Evolutionary conservation across 23 tunicate species (phyloP).

Genomic region (Styela plicata): DNA sequence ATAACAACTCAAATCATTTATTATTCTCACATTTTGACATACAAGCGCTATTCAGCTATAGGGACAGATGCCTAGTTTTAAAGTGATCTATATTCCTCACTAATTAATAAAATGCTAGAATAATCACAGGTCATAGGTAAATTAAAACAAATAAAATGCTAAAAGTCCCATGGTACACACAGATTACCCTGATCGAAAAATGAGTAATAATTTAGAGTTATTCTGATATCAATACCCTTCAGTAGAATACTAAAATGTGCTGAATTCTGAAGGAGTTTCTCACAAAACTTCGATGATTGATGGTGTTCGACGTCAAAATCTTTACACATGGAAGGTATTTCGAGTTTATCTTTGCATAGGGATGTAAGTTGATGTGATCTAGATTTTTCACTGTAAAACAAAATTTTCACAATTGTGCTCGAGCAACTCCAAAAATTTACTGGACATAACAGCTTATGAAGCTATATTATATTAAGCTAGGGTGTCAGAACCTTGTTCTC

Average conservation of each 20-base stretch:
- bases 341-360: constrained; percentile 11
- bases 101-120: too few relatives aligned
- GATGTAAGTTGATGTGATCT: not conserved
- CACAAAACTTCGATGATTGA: constrained; percentile 9
- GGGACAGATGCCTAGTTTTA: too few relatives aligned
- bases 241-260: not conserved
- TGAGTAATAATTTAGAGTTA: constrained; percentile 11
- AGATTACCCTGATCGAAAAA: constrained; percentile 14
- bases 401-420: not conserved
- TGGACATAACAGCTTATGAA: too few relatives aligned
- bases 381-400: not conserved
- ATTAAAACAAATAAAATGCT: too few relatives aligned
- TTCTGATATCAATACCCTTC: constrained; percentile 22
- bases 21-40: too few relatives aligned
- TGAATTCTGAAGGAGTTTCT: not conserved
- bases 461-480: too few relatives aligned
- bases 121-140: too few relatives aligned
- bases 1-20: too few relatives aligned
- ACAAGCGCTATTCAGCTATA: too few relatives aligned
- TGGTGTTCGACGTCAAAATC: constrained; percentile 21
- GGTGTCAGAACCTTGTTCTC: not conserved
- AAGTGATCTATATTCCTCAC: too few relatives aligned
- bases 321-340: not conserved
- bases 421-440: too few relatives aligned
- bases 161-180: constrained; percentile 32